These are phyloP conservation scores for Gastrophysa polygoni DNA, from an alignment of 2,888 invertebrate genomes.

Conservation along the genomic window DNA sequence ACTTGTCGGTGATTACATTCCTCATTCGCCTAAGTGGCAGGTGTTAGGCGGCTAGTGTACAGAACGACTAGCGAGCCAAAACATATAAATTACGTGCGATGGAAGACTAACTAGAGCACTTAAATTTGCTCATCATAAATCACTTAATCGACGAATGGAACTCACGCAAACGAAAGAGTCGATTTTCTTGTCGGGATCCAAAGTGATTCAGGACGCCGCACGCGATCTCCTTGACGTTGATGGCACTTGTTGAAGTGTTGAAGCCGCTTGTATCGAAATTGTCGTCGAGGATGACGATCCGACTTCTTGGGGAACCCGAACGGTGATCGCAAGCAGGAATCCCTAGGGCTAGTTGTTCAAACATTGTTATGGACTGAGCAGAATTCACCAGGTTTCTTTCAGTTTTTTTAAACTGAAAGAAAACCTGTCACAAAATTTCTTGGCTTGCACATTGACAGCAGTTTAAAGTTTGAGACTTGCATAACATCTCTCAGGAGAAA, in stretches of 20 bases:
- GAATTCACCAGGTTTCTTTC: no score
- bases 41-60: constrained; percentile 32
- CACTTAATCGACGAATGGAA: constrained; percentile 40
- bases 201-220: constrained; percentile 2
- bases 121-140: constrained; percentile 41
- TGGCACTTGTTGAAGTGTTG: not conserved
- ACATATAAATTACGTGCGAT: constrained; percentile 33
- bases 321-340: no score
- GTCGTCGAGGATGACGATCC: no score
- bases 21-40: constrained; percentile 32
- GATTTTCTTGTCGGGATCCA: not conserved
- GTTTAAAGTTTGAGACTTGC: no score
- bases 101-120: constrained; percentile 42
- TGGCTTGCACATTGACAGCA: no score
- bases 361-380: no score
- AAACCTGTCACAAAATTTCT: no score
- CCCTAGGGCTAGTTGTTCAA: no score
- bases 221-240: not conserved
- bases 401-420: no score
- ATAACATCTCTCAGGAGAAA: no score
- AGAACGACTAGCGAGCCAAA: constrained; percentile 12
- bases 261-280: no score
- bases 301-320: no score
- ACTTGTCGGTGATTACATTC: constrained; percentile 40
- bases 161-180: constrained; percentile 25